These are phyloP conservation scores for Herminia tarsipennalis DNA, from an alignment of 2,888 invertebrate genomes.

Conservation along the genomic window DNA sequence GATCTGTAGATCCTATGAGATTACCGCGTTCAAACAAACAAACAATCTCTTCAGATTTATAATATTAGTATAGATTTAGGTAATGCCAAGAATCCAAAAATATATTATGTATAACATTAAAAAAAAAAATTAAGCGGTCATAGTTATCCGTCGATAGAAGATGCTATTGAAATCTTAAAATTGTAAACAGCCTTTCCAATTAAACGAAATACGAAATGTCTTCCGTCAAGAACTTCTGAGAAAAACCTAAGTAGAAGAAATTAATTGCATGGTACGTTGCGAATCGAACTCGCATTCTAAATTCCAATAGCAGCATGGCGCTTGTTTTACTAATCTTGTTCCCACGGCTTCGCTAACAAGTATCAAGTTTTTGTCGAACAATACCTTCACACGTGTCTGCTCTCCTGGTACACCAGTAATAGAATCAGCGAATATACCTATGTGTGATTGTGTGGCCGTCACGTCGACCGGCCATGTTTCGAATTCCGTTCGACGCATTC, in stretches of 20 bases:
- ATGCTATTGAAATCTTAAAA: too few species aligned
- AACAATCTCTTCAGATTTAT: too few species aligned
- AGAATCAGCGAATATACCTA: slow-evolving; percentile 18
- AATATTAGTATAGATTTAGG: too few species aligned
- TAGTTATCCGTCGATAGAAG: too few species aligned
- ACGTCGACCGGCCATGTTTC: slow-evolving; percentile 30
- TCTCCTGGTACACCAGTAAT: slow-evolving; percentile 13
- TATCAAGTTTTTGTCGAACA: slow-evolving; percentile 37
- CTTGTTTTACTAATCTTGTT: slow-evolving; percentile 34
- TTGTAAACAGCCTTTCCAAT: too few species aligned
- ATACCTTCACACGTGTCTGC: slow-evolving; percentile 38
- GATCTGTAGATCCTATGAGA: too few species aligned
- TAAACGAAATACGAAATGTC: too few species aligned
- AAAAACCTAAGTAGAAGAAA: neutral
- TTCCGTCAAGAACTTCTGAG: too few species aligned
- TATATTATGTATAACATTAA: too few species aligned
- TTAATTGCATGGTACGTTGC: slow-evolving; percentile 13
- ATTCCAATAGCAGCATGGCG: slow-evolving; percentile 11
- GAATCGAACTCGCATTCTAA: slow-evolving; percentile 35
- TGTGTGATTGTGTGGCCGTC: slow-evolving; percentile 27
- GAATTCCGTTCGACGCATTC: slow-evolving; percentile 35
- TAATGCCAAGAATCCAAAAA: too few species aligned
- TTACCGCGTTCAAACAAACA: too few species aligned
- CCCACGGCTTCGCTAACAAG: slow-evolving; percentile 32
- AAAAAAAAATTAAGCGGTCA: too few species aligned